These are phyloP conservation scores for Orius insidiosus DNA, from an alignment of 1,140 invertebrate species.

Conservation along the genomic window DNA sequence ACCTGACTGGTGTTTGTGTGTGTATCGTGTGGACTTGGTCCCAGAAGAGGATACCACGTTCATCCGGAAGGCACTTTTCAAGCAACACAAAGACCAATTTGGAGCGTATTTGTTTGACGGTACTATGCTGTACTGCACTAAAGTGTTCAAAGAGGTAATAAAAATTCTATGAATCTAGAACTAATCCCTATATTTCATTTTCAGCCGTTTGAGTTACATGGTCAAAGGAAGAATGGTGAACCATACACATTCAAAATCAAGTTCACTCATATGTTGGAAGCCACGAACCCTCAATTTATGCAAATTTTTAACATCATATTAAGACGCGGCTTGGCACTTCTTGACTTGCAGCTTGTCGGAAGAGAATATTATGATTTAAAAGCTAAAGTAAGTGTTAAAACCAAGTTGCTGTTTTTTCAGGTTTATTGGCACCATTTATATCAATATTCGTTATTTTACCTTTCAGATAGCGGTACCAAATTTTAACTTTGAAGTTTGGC, in stretches of 20 bases:
- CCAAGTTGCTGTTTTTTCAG: background rate
- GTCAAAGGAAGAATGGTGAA: conserved; percentile 22
- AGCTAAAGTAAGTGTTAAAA: conserved; percentile 33
- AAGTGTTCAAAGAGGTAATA: conserved; percentile 23
- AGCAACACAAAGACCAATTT: conserved; percentile 32
- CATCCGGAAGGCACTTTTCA: conserved; percentile 41
- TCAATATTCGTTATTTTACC: background rate
- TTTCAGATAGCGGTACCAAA: background rate
- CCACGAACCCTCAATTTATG: conserved; percentile 27
- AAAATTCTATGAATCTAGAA: conserved; percentile 12
- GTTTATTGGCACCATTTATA: background rate
- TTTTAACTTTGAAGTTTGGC: background rate
- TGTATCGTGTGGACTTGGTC: conserved; percentile 63
- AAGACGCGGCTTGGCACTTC: conserved; percentile 41
- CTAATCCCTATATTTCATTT: conserved; percentile 1
- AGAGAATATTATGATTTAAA: conserved; percentile 60
- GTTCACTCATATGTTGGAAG: conserved; percentile 24
- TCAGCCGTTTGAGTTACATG: conserved; percentile 22
- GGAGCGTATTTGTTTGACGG: conserved; percentile 35
- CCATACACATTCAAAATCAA: conserved; percentile 25
- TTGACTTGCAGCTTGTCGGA: conserved; percentile 50
- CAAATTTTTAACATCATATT: conserved; percentile 63
- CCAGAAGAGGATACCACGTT: conserved; percentile 50
- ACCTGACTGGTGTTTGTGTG: conserved; percentile 56
- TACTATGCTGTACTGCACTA: conserved; percentile 25